These are phyloP conservation scores for Harpalus rufipes DNA, from an alignment of 2,888 invertebrate genomes.

Conservation along the genomic window DNA sequence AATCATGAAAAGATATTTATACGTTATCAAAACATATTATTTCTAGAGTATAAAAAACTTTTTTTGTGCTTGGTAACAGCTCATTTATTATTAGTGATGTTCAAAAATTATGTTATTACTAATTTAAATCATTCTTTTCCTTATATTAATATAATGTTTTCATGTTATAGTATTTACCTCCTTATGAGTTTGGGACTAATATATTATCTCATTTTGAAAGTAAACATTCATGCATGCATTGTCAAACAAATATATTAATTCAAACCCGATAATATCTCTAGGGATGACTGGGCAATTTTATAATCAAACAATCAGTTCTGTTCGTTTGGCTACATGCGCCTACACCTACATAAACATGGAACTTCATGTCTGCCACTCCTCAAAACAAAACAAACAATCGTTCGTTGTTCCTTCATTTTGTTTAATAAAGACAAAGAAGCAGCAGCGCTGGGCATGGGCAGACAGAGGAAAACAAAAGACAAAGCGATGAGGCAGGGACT, in stretches of 20 bases:
- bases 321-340: neutral
- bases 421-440: conserved; percentile 35
- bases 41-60: no score
- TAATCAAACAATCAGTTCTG: conserved; percentile 38
- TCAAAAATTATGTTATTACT: no score
- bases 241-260: conserved; percentile 23
- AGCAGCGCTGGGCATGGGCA: neutral
- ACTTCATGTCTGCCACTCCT: neutral
- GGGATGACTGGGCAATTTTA: conserved; percentile 39
- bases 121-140: no score
- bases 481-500: conserved; percentile 18
- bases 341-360: conserved; percentile 21
- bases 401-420: conserved; percentile 48
- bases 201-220: neutral
- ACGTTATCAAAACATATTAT: no score
- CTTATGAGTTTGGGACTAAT: neutral
- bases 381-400: conserved; percentile 21
- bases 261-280: conserved; percentile 14
- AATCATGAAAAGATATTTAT: no score
- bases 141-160: no score
- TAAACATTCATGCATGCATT: neutral
- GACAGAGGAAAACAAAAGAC: conserved; percentile 29
- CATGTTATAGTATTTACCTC: no score
- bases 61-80: no score
- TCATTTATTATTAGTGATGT: no score